phyloP scores from a whole-genome alignment of 2,113 vertebrate species.

The Pycnonotus jocosus region DNA sequence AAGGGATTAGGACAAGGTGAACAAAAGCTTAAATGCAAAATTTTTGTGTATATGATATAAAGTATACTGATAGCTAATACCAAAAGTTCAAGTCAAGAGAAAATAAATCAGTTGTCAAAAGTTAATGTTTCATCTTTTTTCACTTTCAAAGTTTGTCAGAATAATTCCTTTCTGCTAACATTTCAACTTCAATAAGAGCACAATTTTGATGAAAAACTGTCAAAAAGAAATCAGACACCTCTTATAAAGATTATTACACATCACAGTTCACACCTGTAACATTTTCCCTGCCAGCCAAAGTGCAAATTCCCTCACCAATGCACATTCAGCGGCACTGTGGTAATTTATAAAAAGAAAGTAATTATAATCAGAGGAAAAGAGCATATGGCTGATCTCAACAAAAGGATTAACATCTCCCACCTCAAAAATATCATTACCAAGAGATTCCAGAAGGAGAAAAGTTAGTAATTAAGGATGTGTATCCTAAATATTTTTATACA shows the following conservation, averaged over 20 bases:
- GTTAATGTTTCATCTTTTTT: background rate
- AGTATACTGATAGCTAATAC: background rate
- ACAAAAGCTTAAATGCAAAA: background rate
- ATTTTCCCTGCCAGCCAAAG: background rate
- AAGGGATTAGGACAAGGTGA: background rate
- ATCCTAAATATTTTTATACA: background rate
- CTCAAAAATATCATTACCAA: background rate
- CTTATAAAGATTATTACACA: background rate
- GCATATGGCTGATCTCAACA: background rate
- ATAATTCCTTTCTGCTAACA: background rate
- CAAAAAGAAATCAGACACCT: background rate
- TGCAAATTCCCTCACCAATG: background rate
- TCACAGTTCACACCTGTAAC: constrained; percentile 1
- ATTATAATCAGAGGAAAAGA: constrained; percentile 10
- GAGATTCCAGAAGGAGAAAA: background rate
- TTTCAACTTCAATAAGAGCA: background rate
- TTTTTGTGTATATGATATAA: background rate
- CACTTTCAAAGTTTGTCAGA: background rate
- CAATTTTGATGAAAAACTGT: constrained; percentile 9
- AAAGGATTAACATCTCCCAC: background rate
- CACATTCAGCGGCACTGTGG: background rate
- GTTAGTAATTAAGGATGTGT: background rate
- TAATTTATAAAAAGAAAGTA: constrained; percentile 20
- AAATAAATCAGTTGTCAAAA: constrained; percentile 3
- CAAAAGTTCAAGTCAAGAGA: background rate